These are phyloP conservation scores for Mactromeris polynyma DNA, from an alignment of 2,888 invertebrate species.

Conservation along the genomic window DNA sequence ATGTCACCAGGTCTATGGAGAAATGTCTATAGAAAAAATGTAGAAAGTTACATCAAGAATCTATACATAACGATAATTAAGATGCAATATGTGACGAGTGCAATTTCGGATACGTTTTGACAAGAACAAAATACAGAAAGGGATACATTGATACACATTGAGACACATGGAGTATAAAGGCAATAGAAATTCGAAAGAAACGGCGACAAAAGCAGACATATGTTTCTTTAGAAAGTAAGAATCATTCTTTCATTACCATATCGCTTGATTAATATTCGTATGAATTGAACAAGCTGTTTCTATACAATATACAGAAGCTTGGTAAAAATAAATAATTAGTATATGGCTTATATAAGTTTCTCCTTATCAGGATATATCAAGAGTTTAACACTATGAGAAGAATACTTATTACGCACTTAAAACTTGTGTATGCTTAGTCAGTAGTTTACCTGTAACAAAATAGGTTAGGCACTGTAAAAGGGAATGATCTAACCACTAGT, in stretches of 20 bases:
- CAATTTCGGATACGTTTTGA: not conserved
- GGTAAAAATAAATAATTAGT: too few species aligned
- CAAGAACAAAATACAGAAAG: not conserved
- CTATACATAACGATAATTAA: not conserved
- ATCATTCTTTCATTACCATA: not conserved
- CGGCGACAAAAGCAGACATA: not conserved
- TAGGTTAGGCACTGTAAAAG: too few species aligned
- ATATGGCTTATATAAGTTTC: too few species aligned
- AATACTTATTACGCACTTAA: too few species aligned
- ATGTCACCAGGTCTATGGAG: not conserved
- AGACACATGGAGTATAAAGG: not conserved
- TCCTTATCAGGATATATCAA: too few species aligned
- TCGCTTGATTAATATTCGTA: not conserved
- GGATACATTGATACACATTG: not conserved
- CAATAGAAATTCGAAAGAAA: not conserved
- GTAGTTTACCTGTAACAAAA: too few species aligned
- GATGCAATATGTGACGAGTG: not conserved
- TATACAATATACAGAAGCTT: not conserved
- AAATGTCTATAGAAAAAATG: constrained; percentile 6
- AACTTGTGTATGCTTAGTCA: too few species aligned
- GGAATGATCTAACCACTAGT: too few species aligned
- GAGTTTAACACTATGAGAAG: too few species aligned
- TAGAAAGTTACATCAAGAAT: not conserved
- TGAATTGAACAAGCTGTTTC: not conserved
- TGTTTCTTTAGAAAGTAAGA: not conserved